Base-by-base conservation (phyloP, 2,113 vertebrate genomes). In the Pipa parva region DNA sequence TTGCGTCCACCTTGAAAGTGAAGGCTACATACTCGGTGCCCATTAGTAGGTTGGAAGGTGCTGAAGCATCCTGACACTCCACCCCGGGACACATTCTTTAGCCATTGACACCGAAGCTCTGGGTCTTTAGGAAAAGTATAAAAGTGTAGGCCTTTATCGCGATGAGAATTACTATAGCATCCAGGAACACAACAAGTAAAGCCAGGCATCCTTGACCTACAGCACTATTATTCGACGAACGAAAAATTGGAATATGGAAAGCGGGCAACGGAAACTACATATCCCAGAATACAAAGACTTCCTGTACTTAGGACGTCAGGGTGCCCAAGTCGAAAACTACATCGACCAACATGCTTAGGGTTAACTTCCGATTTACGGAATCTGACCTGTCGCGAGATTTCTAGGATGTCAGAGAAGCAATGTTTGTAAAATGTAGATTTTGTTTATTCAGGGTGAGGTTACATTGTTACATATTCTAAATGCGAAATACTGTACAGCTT, bases 41-140 rank as follows among this genome's bases (percentile, higher is more conserved):
- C 95, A 0, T 93, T 95, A 65, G 95, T 96, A 84, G 95, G 95
- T 77, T 97, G 92, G 80, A 98, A 98, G 77, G 95, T 97, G 81
- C 92, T 97, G 83, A 98, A 98, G 80, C 95, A 98, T 76, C 95
- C 95, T 79, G 91, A 94, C 76, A 97, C 95, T 75, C 95, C 95
- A 64, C 94, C 92, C 72, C 95, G 90, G 60, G 95, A 97, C 80
- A 97, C 95, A 81, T 97, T 98, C 90, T 95, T 91, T 71, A 98
- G 91, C 95, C 95, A 98, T 62, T 90, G 87, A 78, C 94, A 92
- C 67, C 95, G 82, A 73, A 95, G 88, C 80, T 90, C 83, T 63
- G 85, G 80, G 79, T 97, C 94, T 86, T 98, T 98, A 17, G 95
- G 95, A 78, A 98, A 98, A 54, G 95, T 97, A 84, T 97, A 98